Evolutionary conservation across 2,797 vertebrate species (phyloP).

Genomic region (Tragelaphus oryx): DNA sequence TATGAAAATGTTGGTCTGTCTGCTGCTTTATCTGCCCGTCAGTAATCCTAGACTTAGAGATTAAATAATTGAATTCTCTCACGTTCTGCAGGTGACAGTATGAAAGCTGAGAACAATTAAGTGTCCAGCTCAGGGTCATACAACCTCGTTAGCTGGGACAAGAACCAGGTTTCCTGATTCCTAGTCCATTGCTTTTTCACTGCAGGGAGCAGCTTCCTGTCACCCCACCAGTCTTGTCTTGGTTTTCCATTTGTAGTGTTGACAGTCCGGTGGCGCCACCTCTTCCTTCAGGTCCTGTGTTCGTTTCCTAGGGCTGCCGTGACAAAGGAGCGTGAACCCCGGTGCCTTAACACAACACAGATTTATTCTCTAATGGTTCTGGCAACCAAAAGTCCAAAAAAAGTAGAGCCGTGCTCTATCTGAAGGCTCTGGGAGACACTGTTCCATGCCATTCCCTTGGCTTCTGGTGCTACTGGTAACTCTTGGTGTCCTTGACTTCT

Average conservation of each 20-base stretch:
- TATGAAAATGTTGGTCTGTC: background rate
- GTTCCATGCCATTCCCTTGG: background rate
- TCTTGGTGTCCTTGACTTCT: background rate
- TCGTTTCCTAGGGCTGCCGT: background rate
- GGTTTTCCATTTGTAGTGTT: background rate
- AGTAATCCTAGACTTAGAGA: background rate
- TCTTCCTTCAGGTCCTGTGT: background rate
- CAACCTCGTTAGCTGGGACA: background rate
- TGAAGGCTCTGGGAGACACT: background rate
- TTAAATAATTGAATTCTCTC: background rate
- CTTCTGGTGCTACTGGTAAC: background rate
- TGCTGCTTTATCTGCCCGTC: background rate
- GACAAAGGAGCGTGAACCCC: background rate
- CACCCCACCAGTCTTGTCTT: background rate
- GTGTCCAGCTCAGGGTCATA: background rate
- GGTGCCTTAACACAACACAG: background rate
- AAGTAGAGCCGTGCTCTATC: background rate
- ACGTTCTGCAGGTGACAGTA: background rate
- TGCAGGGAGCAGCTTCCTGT: background rate
- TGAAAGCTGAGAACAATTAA: background rate
- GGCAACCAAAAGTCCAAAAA: background rate
- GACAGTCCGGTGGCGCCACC: background rate
- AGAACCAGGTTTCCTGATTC: constrained; percentile 25
- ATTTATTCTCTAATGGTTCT: background rate
- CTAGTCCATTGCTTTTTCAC: background rate